Conservation (phyloP, 2,888 invertebrate species). For the Melinaea marsaeus region DNA sequence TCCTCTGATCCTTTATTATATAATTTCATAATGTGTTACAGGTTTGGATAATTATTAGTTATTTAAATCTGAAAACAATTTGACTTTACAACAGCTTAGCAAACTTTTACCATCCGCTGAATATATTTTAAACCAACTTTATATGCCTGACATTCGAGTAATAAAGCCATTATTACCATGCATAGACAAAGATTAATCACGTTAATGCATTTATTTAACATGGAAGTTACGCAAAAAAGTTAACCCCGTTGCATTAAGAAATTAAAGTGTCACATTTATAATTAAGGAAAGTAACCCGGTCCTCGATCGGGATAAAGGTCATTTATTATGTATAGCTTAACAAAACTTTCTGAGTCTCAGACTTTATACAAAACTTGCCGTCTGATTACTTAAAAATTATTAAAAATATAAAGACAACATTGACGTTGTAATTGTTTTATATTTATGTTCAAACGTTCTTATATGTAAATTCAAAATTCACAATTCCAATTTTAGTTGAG, state of each 20-base stretch:
- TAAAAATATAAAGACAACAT: too few species aligned
- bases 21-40: too few species aligned
- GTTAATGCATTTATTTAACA: neutral
- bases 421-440: too few species aligned
- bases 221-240: neutral
- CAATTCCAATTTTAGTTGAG: too few species aligned
- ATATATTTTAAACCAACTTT: neutral
- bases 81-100: too few species aligned
- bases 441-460: too few species aligned
- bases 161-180: too few species aligned
- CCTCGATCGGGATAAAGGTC: constrained; percentile 13
- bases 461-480: too few species aligned
- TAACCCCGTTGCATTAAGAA: constrained; percentile 12
- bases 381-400: neutral
- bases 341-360: constrained; percentile 21
- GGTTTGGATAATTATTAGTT: too few species aligned
- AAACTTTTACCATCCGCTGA: too few species aligned
- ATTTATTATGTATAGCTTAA: constrained; percentile 14
- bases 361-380: constrained; percentile 4
- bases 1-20: too few species aligned
- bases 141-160: neutral
- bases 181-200: constrained; percentile 4
- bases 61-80: too few species aligned
- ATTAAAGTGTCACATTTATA: constrained; percentile 21
- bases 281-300: constrained; percentile 16